phyloP scores from a whole-genome alignment of 2,888 invertebrate genomes.

The Amphipyra berbera region DNA sequence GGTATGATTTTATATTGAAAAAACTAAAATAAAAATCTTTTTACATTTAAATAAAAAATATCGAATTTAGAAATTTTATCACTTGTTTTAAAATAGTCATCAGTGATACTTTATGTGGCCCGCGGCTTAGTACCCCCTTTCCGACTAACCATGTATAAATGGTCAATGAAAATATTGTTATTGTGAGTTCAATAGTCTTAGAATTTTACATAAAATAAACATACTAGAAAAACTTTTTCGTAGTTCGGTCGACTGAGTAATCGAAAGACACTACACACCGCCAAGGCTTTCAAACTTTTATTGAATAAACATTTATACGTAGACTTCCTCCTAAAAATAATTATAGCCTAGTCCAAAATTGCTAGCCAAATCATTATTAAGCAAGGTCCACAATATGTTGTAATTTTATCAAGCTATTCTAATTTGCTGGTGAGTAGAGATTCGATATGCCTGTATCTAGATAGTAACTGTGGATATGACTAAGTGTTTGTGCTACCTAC shows the following conservation, averaged over 20 bases:
- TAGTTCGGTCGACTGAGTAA: too few species aligned
- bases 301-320: constrained; percentile 12
- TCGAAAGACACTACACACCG: too few species aligned
- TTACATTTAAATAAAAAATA: too few species aligned
- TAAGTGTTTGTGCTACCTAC: constrained; percentile 46
- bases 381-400: constrained; percentile 18
- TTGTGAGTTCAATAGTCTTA: neutral
- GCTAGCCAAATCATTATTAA: constrained; percentile 16
- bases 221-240: too few species aligned
- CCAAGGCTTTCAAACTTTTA: constrained; percentile 17
- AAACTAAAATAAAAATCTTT: too few species aligned
- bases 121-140: too few species aligned
- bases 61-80: too few species aligned
- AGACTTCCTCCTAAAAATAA: constrained; percentile 16
- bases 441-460: constrained; percentile 20
- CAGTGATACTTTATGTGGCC: too few species aligned
- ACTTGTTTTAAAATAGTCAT: too few species aligned
- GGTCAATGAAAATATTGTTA: neutral
- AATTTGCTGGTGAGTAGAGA: constrained; percentile 10
- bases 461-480: constrained; percentile 32
- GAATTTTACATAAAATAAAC: neutral
- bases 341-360: constrained; percentile 16
- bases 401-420: constrained; percentile 7
- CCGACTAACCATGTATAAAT: too few species aligned
- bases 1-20: too few species aligned